These are phyloP conservation scores for Scaptomyza pallida DNA, from an alignment of 1,140 invertebrate species.

Conservation along the genomic window DNA sequence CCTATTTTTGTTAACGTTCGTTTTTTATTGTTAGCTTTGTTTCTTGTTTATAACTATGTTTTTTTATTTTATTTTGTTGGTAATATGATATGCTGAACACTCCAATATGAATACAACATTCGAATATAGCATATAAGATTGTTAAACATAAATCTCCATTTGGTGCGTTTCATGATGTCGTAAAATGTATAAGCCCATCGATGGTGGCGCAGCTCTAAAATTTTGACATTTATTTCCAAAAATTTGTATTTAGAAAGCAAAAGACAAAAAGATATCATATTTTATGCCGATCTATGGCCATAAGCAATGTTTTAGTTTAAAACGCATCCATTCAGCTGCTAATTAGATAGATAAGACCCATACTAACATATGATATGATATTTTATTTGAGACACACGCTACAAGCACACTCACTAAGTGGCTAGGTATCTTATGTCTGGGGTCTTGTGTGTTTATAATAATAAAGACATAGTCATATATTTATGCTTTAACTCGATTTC, in stretches of 20 bases:
- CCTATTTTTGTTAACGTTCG: constrained; percentile 62
- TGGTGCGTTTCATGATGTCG: constrained; percentile 45
- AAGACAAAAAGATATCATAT: constrained; percentile 73
- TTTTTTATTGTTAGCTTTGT: constrained; percentile 38
- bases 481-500: constrained; percentile 70
- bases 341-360: constrained; percentile 70
- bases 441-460: constrained; percentile 60
- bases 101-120: constrained; percentile 21
- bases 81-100: constrained; percentile 44
- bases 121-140: constrained; percentile 29
- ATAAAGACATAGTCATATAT: constrained; percentile 80
- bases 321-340: constrained; percentile 70
- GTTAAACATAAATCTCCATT: constrained; percentile 57
- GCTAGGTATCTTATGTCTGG: constrained; percentile 27
- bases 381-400: constrained; percentile 45
- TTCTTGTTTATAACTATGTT: constrained; percentile 32
- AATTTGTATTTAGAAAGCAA: constrained; percentile 68
- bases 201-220: constrained; percentile 40
- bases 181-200: constrained; percentile 75
- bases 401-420: background rate
- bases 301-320: constrained; percentile 43
- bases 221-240: constrained; percentile 78
- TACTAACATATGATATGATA: constrained; percentile 15
- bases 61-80: too few species aligned
- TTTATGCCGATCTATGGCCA: constrained; percentile 31